These are phyloP conservation scores for Eupristina koningsbergeri DNA, from an alignment of 1,140 invertebrate species.

Conservation along the genomic window DNA sequence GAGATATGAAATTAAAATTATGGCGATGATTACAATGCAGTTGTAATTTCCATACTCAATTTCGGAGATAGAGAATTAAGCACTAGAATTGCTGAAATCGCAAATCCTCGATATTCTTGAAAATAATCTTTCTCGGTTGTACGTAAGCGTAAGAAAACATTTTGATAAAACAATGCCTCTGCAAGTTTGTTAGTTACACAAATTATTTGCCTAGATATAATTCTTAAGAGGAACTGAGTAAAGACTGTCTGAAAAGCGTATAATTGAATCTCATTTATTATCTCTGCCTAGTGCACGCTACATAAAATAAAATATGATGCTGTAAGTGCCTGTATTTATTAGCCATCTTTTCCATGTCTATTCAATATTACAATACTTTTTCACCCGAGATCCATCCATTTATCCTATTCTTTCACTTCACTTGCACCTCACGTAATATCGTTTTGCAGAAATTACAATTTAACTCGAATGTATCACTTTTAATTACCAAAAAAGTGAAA, in stretches of 20 bases:
- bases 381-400: background rate
- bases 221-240: background rate
- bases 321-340: background rate
- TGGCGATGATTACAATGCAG: background rate
- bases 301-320: background rate
- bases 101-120: background rate
- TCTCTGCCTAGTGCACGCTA: background rate
- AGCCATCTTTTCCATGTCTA: background rate
- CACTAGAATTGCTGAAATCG: background rate
- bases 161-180: background rate
- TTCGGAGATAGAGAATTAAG: background rate
- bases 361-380: background rate
- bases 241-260: constrained; percentile 7
- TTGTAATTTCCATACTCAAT: background rate
- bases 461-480: background rate
- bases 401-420: background rate
- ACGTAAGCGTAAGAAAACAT: background rate
- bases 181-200: background rate
- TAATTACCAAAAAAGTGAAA: background rate
- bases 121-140: background rate
- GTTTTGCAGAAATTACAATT: background rate
- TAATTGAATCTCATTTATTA: constrained; percentile 19
- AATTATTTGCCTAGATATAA: background rate
- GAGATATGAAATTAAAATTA: background rate
- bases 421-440: background rate